phyloP scores from a whole-genome alignment of 2,888 invertebrate species.

The Blastobasis adustella region DNA sequence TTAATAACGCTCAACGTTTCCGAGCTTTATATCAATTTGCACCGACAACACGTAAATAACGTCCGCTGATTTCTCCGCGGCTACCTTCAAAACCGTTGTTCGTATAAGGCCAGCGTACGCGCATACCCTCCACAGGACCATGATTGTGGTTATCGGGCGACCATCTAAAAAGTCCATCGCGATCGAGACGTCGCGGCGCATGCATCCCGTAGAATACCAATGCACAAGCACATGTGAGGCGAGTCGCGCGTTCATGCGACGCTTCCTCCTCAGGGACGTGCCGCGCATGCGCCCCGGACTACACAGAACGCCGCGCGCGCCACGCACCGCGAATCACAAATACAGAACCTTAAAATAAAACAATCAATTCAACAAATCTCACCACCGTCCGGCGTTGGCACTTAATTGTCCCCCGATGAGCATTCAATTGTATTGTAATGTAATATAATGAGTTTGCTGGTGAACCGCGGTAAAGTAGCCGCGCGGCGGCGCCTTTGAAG shows the following conservation, averaged over 20 bases:
- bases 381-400: slow-evolving; percentile 48
- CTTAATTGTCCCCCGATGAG: slow-evolving; percentile 42
- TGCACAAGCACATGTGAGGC: slow-evolving; percentile 23
- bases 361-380: slow-evolving; percentile 36
- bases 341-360: slow-evolving; percentile 14
- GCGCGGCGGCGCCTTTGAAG: slow-evolving; percentile 6
- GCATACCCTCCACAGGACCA: neutral
- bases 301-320: slow-evolving; percentile 51
- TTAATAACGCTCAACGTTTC: too few species aligned
- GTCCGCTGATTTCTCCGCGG: too few species aligned
- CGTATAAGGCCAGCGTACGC: neutral
- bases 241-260: slow-evolving; percentile 39
- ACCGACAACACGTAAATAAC: too few species aligned
- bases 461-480: too few species aligned
- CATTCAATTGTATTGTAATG: slow-evolving; percentile 15
- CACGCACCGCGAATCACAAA: slow-evolving; percentile 36
- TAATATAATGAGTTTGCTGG: neutral
- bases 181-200: slow-evolving; percentile 45
- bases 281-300: slow-evolving; percentile 35
- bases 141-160: slow-evolving; percentile 2
- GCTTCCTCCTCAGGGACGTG: slow-evolving; percentile 65
- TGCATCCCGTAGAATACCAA: slow-evolving; percentile 60
- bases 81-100: too few species aligned
- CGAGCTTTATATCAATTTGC: too few species aligned
- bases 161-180: slow-evolving; percentile 11